These are phyloP conservation scores for Atrichornis clamosus DNA, from an alignment of 2,113 vertebrate species.

Conservation along the genomic window DNA sequence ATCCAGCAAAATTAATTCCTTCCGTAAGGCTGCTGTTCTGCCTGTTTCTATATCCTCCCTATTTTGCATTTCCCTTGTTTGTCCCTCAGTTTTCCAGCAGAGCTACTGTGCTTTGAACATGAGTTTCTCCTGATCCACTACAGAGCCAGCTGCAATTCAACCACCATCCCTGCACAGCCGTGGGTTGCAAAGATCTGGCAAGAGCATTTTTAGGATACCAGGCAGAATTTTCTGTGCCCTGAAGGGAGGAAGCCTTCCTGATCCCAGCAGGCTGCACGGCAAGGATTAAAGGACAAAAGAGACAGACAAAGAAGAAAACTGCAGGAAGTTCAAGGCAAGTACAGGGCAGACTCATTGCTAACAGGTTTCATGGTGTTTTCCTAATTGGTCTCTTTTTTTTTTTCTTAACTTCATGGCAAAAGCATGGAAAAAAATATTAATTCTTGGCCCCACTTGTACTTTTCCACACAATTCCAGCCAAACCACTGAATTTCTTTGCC, in stretches of 20 bases:
- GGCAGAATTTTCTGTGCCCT: background rate
- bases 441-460: background rate
- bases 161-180: fast-evolving
- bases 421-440: background rate
- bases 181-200: background rate
- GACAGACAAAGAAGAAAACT: background rate
- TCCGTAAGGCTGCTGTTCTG: background rate
- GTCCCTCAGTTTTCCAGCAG: background rate
- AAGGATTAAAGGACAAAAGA: background rate
- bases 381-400: background rate
- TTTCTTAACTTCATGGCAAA: background rate
- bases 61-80: background rate
- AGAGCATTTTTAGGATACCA: background rate
- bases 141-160: background rate
- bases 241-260: background rate
- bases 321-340: background rate
- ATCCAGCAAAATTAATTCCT: background rate
- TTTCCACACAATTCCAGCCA: background rate
- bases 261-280: background rate
- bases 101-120: background rate
- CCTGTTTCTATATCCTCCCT: background rate
- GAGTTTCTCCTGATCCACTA: background rate
- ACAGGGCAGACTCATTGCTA: fast-evolving
- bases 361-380: background rate
- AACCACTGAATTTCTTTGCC: background rate